Percentiles rank a stretch among this genome's conserved stretches.
Evolutionary conservation across 2,797 vertebrate species (phyloP).

Genomic region (Ictinia mississippiensis): DNA sequence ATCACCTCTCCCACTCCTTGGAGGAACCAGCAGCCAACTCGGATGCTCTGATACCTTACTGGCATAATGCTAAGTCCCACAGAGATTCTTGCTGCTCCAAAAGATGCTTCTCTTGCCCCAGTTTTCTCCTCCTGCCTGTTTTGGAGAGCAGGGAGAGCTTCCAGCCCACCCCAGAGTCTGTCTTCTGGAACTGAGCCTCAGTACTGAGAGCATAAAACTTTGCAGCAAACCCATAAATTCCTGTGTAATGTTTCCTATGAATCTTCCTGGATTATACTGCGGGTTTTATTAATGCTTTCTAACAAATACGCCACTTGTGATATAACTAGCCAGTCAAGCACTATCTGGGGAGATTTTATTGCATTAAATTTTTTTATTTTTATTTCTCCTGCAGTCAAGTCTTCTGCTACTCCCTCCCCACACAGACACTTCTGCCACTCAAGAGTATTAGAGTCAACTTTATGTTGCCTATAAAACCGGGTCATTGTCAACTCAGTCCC

Average conservation of each 20-base stretch:
- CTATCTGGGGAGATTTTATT: background rate
- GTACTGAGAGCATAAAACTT: background rate
- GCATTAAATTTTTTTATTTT: background rate
- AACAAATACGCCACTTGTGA: background rate
- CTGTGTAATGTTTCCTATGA: background rate
- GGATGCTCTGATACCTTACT: background rate
- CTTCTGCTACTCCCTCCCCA: background rate
- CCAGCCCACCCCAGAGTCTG: background rate
- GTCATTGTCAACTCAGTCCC: background rate
- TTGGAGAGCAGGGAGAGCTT: background rate
- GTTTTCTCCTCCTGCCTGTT: background rate
- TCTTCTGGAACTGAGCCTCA: background rate
- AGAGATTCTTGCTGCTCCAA: background rate
- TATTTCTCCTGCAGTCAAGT: background rate
- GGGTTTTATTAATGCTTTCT: conserved; percentile 1
- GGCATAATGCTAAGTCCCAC: background rate
- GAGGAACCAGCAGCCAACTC: background rate
- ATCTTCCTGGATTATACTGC: background rate
- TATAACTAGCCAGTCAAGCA: background rate
- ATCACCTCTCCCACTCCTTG: background rate
- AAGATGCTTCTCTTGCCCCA: background rate
- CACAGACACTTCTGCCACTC: background rate
- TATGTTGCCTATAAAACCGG: background rate
- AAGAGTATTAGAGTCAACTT: background rate
- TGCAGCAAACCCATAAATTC: background rate